Evolutionary conservation across 2,888 invertebrate genomes (phyloP), one percentile per base, ranked within the genome.

Genomic region (Dryobota labecula): DNA sequence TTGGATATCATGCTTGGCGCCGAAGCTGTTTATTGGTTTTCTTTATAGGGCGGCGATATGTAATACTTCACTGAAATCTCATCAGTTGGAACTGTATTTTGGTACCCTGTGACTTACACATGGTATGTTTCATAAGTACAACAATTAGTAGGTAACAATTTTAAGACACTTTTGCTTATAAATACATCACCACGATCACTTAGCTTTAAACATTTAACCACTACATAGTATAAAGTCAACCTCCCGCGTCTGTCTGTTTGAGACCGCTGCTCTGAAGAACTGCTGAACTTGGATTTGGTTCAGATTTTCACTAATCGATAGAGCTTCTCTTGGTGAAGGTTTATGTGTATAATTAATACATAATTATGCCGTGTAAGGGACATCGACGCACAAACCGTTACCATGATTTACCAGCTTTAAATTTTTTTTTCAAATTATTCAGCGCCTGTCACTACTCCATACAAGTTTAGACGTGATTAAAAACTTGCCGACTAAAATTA

Each of bases 121-220:
- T 30, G 43, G 53, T 30, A 49, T 47, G 13, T 71, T 38, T 36
- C 6, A 20, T 56, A 61, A 24, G 13, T 69, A 60, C 33, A 30
- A 30, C n/a, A 20, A 49, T 15, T 60, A 8, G 2, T 51, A 51
- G 53, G n/a, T 60, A 54, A 41, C 33, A 33, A 27, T 54, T 54
- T 27, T 47, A 76, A 56, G 24, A 68, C 51, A 70, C 30, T 71
- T 77, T 49, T 49, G 30, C 60, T 56, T 61, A 61, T 43, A 70
- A 51, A 53, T 53, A 77, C n/a, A 38, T 58, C 33, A 73, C 41
- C 51, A 73, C 33, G 4, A 56, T 56, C 27, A 76, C 33, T 27
- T 67, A 76, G 9, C 6, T 33, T 66, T 58, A 43, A 71, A 41
- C 18, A 53, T 58, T 33, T 27, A 41, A 51, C 33, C 2, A 58